Conservation (phyloP, 2,797 vertebrate species). For the Erethizon dorsatum region DNA sequence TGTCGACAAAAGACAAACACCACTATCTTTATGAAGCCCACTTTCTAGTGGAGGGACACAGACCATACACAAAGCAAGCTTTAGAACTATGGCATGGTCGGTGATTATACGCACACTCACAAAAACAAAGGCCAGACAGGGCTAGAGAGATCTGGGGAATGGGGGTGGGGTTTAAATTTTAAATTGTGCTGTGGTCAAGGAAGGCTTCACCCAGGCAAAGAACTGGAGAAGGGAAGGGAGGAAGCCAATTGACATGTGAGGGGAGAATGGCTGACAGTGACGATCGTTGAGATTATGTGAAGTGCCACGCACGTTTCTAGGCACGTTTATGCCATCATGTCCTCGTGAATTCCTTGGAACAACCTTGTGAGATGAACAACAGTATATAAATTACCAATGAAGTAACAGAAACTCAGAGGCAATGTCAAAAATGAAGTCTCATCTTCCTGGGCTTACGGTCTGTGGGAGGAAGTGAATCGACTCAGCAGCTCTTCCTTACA, state of each 20-base stretch:
- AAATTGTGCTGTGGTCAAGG: background rate
- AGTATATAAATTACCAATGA: background rate
- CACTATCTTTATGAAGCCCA: accelerated
- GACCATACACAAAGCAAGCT: background rate
- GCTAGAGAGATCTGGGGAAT: background rate
- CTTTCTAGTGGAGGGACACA: background rate
- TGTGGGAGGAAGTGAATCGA: background rate
- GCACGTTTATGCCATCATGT: accelerated
- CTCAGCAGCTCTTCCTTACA: too few species aligned
- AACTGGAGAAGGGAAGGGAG: background rate
- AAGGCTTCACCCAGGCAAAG: background rate
- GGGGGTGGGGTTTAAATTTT: background rate
- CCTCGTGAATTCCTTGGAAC: background rate
- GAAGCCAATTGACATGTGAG: background rate
- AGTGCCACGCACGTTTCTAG: background rate
- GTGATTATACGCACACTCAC: background rate
- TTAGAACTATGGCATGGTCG: accelerated
- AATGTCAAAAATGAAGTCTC: background rate
- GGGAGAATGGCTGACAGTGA: accelerated
- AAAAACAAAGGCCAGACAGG: background rate
- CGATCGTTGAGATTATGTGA: background rate
- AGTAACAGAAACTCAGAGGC: background rate
- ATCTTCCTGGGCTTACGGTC: background rate
- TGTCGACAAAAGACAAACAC: background rate
- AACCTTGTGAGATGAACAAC: background rate